Evolutionary conservation across 2,888 invertebrate species (phyloP).

Genomic region (Epistrophella euchroma): DNA sequence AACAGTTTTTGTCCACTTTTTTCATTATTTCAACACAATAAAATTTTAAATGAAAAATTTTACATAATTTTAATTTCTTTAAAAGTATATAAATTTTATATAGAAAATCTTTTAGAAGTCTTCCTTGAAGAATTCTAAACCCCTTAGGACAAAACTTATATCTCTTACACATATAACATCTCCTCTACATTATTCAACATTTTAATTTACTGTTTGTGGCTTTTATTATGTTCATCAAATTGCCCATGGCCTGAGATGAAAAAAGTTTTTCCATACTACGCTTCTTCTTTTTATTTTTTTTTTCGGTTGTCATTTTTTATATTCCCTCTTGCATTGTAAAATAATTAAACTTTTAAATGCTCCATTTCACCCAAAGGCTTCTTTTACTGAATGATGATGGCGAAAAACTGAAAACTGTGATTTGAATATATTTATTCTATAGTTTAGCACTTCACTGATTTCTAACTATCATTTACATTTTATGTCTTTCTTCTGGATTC

Average conservation of each 20-base stretch:
- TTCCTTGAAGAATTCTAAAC: not conserved
- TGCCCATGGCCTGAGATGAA: slow-evolving; percentile 16
- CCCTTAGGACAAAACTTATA: slow-evolving; percentile 7
- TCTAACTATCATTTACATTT: slow-evolving; percentile 65
- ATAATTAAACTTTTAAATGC: slow-evolving; percentile 74
- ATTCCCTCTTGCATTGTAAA: slow-evolving; percentile 61
- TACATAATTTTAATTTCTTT: not conserved
- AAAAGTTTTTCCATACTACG: slow-evolving; percentile 28
- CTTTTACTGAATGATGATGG: slow-evolving; percentile 24
- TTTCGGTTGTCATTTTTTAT: not conserved
- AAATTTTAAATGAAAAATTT: too few species aligned
- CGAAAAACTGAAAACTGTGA: slow-evolving; percentile 48
- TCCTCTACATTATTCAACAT: slow-evolving; percentile 9
- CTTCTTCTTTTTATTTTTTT: not conserved
- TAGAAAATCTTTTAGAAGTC: not conserved
- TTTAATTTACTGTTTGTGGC: slow-evolving; percentile 23
- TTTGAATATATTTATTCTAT: slow-evolving; percentile 55
- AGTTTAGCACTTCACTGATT: slow-evolving; percentile 52
- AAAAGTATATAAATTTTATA: not conserved
- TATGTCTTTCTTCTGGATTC: slow-evolving; percentile 35
- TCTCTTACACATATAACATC: not conserved
- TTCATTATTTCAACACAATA: too few species aligned
- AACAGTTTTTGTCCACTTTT: too few species aligned
- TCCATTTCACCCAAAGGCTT: slow-evolving; percentile 61
- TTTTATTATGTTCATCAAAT: slow-evolving; percentile 17